Evolutionary conservation across 2,113 vertebrate species (phyloP).

Genomic region (Carassius gibelio): DNA sequence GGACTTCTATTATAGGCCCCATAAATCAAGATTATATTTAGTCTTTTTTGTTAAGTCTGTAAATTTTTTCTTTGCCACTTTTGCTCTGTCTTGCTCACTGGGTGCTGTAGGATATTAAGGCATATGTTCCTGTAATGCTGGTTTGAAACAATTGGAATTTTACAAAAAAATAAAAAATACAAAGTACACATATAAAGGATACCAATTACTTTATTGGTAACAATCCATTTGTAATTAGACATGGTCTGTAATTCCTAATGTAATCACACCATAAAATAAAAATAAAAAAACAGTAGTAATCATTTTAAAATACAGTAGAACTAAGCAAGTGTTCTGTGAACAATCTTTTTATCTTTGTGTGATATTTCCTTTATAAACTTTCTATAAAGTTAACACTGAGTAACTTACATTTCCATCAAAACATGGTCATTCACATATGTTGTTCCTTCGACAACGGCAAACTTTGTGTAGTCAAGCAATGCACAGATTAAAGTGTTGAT

Average conservation of each 20-base stretch:
- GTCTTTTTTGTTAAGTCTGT: background rate
- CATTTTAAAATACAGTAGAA: background rate
- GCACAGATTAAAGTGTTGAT: background rate
- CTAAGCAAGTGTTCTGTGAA: background rate
- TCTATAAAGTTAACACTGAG: background rate
- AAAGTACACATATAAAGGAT: background rate
- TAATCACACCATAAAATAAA: background rate
- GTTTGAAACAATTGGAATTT: background rate
- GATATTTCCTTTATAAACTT: background rate
- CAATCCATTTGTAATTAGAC: background rate
- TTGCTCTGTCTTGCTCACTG: background rate
- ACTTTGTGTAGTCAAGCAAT: background rate
- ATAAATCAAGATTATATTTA: background rate
- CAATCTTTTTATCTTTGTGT: background rate
- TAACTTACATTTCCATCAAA: background rate
- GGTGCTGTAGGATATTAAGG: background rate
- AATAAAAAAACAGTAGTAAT: background rate
- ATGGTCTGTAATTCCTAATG: background rate
- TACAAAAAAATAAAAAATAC: background rate
- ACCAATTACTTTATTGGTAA: background rate
- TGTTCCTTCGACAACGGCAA: background rate
- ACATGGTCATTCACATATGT: background rate
- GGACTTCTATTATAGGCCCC: no score
- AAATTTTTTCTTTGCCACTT: background rate
- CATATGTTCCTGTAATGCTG: background rate